Evolutionary conservation across 2,113 vertebrate genomes (phyloP).

Genomic region (Meleagris gallopavo): DNA sequence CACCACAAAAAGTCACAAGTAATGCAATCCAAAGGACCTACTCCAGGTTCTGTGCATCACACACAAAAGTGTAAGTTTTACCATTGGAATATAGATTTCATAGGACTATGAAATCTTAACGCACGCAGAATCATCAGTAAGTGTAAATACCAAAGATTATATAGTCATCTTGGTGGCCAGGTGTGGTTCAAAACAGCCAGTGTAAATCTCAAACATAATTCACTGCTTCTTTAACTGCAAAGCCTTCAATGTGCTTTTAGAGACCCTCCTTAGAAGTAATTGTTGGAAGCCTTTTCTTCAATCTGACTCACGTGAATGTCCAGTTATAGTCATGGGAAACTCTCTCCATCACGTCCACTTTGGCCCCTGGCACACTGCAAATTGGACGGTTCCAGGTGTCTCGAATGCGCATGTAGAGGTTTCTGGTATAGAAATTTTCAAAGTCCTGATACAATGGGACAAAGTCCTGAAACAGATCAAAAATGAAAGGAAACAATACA

Average conservation of each 20-base stretch:
- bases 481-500: not conserved
- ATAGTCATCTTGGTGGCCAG: not conserved
- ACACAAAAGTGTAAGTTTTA: not conserved
- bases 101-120: not conserved
- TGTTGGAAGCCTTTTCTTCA: not conserved
- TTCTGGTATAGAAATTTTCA: slow-evolving; percentile 97
- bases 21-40: not conserved
- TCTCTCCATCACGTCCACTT: slow-evolving; percentile 90
- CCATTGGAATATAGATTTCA: not conserved
- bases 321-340: slow-evolving; percentile 93
- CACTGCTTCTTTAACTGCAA: not conserved
- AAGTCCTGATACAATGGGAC: slow-evolving; percentile 98
- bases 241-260: not conserved
- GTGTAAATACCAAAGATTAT: not conserved
- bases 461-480: slow-evolving; percentile 86
- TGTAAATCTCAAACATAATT: not conserved
- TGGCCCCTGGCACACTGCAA: slow-evolving; percentile 93
- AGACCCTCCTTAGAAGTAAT: not conserved
- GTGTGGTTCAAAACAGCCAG: not conserved
- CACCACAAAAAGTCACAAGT: not conserved
- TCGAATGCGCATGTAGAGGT: slow-evolving; percentile 95
- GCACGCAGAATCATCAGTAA: not conserved
- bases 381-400: slow-evolving; percentile 97
- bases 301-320: slow-evolving; percentile 90
- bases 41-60: not conserved